Evolutionary conservation across 2,113 vertebrate genomes (phyloP).

Genomic region (Odocoileus hemionus): DNA sequence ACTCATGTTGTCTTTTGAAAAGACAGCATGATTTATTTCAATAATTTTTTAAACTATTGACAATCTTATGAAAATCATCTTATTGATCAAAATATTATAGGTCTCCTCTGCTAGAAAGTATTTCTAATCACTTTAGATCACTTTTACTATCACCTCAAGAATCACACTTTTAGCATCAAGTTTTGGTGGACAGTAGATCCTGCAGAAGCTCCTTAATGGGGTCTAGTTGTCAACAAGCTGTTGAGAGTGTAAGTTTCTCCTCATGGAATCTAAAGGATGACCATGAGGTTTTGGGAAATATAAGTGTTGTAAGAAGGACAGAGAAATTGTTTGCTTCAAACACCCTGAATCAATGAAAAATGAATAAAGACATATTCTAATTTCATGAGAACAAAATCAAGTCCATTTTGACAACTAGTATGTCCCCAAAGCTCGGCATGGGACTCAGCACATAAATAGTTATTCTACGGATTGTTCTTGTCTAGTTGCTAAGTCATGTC

Average conservation of each 20-base stretch:
- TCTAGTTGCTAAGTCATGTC: accelerated
- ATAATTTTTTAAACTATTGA: not conserved
- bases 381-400: not conserved
- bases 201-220: not conserved
- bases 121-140: not conserved
- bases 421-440: accelerated
- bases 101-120: not conserved
- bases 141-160: not conserved
- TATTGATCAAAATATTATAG: not conserved
- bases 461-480: not conserved
- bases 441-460: not conserved
- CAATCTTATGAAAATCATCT: not conserved
- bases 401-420: not conserved
- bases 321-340: not conserved
- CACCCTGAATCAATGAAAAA: not conserved
- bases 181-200: too few species aligned
- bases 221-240: not conserved
- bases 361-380: not conserved
- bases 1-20: not conserved
- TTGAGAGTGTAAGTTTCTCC: not conserved
- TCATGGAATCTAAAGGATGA: not conserved
- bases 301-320: not conserved
- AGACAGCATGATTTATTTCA: not conserved
- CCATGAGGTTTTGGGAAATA: not conserved
- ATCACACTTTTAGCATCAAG: not conserved